Percentiles rank a stretch among this genome's conserved stretches.
phyloP scores from a whole-genome alignment of 2,113 vertebrate species.

The Gorsachius goisagi region DNA sequence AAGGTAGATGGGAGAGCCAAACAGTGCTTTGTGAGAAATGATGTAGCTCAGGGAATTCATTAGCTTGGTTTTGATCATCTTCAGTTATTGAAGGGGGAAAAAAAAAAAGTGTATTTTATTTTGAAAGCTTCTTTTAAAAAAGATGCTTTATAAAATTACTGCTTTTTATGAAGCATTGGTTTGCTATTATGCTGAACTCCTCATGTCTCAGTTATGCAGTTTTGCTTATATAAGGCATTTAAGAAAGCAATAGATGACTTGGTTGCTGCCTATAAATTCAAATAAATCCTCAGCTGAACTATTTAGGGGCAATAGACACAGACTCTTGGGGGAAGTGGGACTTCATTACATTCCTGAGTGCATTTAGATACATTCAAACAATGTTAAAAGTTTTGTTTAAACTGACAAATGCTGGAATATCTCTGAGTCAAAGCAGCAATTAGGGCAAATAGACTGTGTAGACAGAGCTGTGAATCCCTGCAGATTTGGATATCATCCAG shows the following conservation, averaged over 20 bases:
- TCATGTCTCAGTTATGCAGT: neutral
- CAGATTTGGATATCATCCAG: constrained; percentile 10
- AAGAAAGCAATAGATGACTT: constrained; percentile 37
- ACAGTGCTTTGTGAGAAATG: neutral
- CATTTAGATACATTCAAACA: constrained; percentile 29
- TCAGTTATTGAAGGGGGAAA: neutral
- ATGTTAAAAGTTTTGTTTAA: constrained; percentile 57
- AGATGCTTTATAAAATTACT: constrained; percentile 1
- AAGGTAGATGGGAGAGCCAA: neutral
- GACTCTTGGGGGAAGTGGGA: neutral
- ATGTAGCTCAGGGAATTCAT: neutral
- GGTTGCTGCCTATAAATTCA: constrained; percentile 61
- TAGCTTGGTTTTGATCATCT: neutral
- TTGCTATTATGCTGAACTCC: constrained; percentile 29
- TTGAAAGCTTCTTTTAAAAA: neutral
- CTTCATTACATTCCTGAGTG: constrained; percentile 52
- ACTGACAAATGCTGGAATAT: constrained; percentile 39
- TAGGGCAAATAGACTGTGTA: constrained; percentile 19
- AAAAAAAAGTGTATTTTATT: neutral
- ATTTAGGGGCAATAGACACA: constrained; percentile 35
- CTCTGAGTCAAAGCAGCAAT: constrained; percentile 23
- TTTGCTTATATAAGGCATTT: constrained; percentile 64
- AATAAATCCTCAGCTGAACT: constrained; percentile 51
- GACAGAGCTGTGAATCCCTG: constrained; percentile 13
- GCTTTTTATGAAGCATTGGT: neutral